phyloP scores from a whole-genome alignment of 2,888 invertebrate species.

The Heliconius ethilla region DNA sequence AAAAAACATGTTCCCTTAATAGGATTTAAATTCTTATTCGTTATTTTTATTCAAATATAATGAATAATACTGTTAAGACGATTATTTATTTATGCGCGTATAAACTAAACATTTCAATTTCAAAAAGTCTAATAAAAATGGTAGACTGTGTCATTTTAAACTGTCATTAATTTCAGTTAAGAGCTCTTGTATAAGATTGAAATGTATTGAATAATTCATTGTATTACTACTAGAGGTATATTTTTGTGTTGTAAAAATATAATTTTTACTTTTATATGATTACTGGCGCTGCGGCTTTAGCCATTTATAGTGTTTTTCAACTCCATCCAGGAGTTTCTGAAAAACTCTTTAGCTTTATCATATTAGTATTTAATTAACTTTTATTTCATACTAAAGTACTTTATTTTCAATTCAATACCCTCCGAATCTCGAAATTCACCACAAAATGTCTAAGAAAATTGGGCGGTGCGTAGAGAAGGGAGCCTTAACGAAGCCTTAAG shows the following conservation, averaged over 20 bases:
- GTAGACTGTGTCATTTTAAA: neutral
- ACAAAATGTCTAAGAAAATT: too few species aligned
- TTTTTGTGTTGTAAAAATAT: neutral
- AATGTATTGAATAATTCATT: conserved; percentile 5
- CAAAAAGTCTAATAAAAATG: neutral
- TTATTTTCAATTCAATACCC: too few species aligned
- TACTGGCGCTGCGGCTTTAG: neutral
- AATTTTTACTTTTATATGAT: neutral
- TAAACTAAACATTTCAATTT: neutral
- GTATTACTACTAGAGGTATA: neutral
- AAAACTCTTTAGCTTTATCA: too few species aligned
- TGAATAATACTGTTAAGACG: neutral
- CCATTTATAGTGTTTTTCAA: neutral
- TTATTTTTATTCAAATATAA: neutral
- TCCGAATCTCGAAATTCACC: too few species aligned
- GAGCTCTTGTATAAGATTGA: neutral
- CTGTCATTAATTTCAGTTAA: neutral
- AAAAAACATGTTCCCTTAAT: neutral
- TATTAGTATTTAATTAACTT: too few species aligned
- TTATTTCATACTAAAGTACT: too few species aligned
- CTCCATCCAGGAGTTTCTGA: too few species aligned
- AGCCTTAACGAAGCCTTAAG: neutral
- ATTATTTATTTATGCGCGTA: neutral
- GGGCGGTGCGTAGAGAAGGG: too few species aligned
- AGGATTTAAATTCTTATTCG: neutral